Conservation (phyloP, 2,888 invertebrate species). For the Hecatera dysodea region DNA sequence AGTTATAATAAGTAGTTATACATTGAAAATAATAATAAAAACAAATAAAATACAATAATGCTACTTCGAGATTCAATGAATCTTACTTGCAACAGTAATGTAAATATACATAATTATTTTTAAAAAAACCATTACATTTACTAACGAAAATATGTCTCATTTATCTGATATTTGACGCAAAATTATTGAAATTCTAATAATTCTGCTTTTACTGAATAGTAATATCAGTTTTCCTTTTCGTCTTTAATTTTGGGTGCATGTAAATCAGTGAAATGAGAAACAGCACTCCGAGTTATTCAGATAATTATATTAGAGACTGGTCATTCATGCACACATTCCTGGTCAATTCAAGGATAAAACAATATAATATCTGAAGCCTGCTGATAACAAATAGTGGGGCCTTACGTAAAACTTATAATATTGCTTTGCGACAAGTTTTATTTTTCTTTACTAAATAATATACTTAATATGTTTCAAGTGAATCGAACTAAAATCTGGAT, state of each 20-base stretch:
- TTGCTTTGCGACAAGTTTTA: background rate
- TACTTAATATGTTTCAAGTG: background rate
- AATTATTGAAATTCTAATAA: background rate
- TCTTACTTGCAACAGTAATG: slow-evolving; percentile 62
- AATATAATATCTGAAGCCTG: background rate
- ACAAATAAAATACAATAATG: slow-evolving; percentile 45
- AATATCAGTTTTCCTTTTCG: background rate
- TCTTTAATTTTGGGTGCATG: background rate
- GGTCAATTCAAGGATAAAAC: background rate
- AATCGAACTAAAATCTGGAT: background rate
- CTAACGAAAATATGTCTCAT: slow-evolving; percentile 24
- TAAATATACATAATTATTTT: slow-evolving; percentile 35
- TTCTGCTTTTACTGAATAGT: background rate
- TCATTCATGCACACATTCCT: background rate
- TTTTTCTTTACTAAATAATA: background rate
- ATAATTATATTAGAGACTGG: background rate
- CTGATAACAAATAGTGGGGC: background rate
- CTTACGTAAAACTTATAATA: background rate
- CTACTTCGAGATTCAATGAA: slow-evolving; percentile 71
- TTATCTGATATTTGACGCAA: slow-evolving; percentile 37
- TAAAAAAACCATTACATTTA: slow-evolving; percentile 49
- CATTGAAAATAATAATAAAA: slow-evolving; percentile 55
- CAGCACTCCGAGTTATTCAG: background rate
- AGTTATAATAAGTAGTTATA: slow-evolving; percentile 25
- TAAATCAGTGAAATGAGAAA: background rate